Percentiles rank a stretch among this genome's conserved stretches.
Evolutionary conservation across 1,140 invertebrate genomes (phyloP).

Genomic region (Eciton burchellii): DNA sequence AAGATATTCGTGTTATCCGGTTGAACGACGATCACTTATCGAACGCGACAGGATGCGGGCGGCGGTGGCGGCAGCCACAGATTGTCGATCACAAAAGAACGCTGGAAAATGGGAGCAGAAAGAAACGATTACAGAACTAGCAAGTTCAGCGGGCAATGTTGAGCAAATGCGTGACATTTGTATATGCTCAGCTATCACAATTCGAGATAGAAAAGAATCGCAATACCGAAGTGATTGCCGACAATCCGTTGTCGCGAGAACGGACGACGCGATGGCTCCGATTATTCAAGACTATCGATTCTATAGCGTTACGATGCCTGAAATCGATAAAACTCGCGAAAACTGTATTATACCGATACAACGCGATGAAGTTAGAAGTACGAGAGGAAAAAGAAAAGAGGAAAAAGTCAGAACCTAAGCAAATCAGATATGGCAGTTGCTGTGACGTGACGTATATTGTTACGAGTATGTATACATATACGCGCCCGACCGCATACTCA

Average conservation of each 20-base stretch:
- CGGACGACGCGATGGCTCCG: not conserved
- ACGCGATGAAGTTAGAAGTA: not conserved
- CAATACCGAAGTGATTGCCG: not conserved
- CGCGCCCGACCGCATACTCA: not conserved
- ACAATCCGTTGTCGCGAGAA: not conserved
- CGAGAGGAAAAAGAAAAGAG: not conserved
- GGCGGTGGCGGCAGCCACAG: not conserved
- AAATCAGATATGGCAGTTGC: constrained; percentile 19
- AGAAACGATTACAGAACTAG: not conserved
- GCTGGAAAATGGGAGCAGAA: not conserved
- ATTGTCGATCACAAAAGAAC: not conserved
- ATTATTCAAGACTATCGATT: not conserved
- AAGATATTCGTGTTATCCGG: not conserved
- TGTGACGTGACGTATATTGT: constrained; percentile 8
- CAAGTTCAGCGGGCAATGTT: constrained; percentile 2
- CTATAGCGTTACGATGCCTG: not conserved
- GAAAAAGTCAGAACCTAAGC: not conserved
- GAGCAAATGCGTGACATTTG: not conserved
- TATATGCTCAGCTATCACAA: not conserved
- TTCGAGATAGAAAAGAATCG: not conserved
- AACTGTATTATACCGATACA: not conserved
- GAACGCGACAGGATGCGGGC: not conserved
- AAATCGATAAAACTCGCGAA: not conserved
- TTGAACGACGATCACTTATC: constrained; percentile 14
- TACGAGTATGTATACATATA: not conserved